Base-by-base conservation (phyloP, 2,797 vertebrate species). In the Xiphophorus birchmanni region DNA sequence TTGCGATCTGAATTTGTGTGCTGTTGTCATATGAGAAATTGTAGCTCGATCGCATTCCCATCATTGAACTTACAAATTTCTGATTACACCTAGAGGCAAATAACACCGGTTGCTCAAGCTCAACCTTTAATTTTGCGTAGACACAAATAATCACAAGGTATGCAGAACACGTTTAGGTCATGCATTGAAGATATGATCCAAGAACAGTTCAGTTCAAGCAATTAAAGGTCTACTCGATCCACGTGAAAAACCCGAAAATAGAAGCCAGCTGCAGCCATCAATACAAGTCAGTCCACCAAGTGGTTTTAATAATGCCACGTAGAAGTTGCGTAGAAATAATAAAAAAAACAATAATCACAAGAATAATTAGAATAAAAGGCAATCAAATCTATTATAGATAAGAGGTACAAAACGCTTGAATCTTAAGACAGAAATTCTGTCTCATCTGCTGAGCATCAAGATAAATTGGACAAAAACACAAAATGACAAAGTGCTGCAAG, bases 351-450 rank as follows among this genome's bases (percentile, higher is more conserved):
- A 63, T 48, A 74, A 45, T 69, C 45, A 45, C 54, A 75, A 80
- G 21, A 13, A 60, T 73, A 60, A 29, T 76, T 47, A 76, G 56
- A 58, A 48, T 60, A 80, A 80, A 26, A 69, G 87, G 73, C 45
- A 82, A 75, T 11, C 71, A 10, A 72, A 73, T 21, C 75, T 63
- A 71, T 56, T 18, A 69, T 81, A 44, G n/a, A 78, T 9, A 35
- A 74, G 21, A 0, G 76, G 37, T 21, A 42, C 11, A 44, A 72
- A 2, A 26, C 23, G 8, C 37, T 65, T 35, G 32, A 63, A 60
- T 74, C 76, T n/a, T 48, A 4, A 56, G 13, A 32, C 4, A 67
- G 35, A 79, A 74, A 32, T 80, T 45, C 65, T 29, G 65, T 35
- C 52, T 80, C 23, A 21, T 44, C 40, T 45, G 58, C 65, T 69